phyloP scores from a whole-genome alignment of 2,797 vertebrate species.

The Etheostoma perlongum region DNA sequence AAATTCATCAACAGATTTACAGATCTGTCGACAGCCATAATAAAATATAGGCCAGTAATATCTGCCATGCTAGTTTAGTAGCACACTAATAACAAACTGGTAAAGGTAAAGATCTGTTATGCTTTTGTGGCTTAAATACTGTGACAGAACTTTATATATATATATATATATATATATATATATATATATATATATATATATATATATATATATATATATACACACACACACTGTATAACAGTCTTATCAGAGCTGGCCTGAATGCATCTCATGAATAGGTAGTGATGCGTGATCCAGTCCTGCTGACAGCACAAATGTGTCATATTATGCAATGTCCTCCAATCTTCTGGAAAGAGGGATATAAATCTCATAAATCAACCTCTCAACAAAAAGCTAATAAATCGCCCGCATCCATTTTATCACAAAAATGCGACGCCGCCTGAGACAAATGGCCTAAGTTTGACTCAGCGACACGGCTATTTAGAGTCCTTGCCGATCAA shows the following conservation, averaged over 20 bases:
- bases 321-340: constrained; percentile 40
- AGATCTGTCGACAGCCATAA: too few species aligned
- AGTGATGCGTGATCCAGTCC: neutral
- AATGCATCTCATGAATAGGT: constrained; percentile 37
- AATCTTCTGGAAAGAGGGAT: constrained; percentile 10
- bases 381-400: constrained; percentile 32
- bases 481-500: neutral
- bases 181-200: too few species aligned
- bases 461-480: constrained; percentile 17
- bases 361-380: constrained; percentile 26
- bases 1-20: too few species aligned
- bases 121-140: neutral
- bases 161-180: too few species aligned
- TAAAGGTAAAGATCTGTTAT: neutral
- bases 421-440: neutral
- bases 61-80: neutral
- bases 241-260: constrained; percentile 16
- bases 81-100: neutral
- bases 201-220: too few species aligned
- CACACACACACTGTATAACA: too few species aligned
- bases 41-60: neutral
- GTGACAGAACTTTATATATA: neutral
- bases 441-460: constrained; percentile 24
- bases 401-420: constrained; percentile 13
- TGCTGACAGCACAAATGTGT: constrained; percentile 8